Base-by-base conservation (phyloP, 2,888 invertebrate genomes). In the Agonopterix heracliana region DNA sequence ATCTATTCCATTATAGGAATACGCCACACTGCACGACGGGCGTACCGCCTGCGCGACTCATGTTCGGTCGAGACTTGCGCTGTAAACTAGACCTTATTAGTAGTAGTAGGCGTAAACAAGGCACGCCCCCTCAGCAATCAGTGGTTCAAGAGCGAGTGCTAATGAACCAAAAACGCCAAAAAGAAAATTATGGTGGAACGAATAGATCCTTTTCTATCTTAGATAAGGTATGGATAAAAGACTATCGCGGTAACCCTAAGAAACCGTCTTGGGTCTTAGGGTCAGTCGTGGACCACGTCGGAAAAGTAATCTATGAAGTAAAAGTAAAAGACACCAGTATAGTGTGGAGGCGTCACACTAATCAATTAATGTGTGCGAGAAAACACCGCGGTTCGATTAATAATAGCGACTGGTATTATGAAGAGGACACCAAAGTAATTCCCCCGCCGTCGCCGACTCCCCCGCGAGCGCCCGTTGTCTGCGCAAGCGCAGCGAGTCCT, bases 11-110 rank as follows among this genome's bases (percentile, higher is more conserved):
- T 12, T 43, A 43, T 13, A 17, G 46, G 9, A 46, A 46, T 34
- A 34, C 46, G 41, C 46, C 46, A 11, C 46, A 46, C 34, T 46
- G 46, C 12, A 41, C 46, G n/a, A 46, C 46, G 8, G 41, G 46
- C 26, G 40, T 46, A 9, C 34, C 46, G 9, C 46, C 46, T 1
- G 40, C 46, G 2, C 2, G 1, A 2, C 34, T 46, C 2, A 46
- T 46, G 46, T 46, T 46, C 12, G 46, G 46, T 26, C 11, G 46
- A 9, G 11, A 46, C 11, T 34, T 46, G 1, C 46, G 46, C 3
- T 40, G 38, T 17, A 45, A 45, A 45, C 45, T 45, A 2, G 45
- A 45, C 11, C 12, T 45, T 1, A 12, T 45, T 2, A 41, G 35
- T 35, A 2, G 2, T 17, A 26, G 11, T 9, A 7, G 3, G 10